Evolutionary conservation across 1,140 invertebrate genomes (phyloP).

Genomic region (Eulimnadia texana): DNA sequence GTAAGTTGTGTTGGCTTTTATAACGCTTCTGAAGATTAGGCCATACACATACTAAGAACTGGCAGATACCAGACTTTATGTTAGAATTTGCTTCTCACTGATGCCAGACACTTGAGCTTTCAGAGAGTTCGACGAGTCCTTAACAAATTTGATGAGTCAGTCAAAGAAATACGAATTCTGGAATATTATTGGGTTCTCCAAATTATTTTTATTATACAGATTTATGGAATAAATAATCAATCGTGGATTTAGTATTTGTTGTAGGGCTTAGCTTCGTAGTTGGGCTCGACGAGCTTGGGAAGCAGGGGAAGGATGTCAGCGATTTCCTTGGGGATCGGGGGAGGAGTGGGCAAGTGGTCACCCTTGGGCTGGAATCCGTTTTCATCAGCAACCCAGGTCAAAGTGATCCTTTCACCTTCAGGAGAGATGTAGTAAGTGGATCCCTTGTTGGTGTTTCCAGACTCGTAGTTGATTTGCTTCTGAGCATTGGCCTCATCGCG

Average conservation of each 20-base stretch:
- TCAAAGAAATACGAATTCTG: too few relatives aligned
- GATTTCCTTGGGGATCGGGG: slow-evolving; percentile 24
- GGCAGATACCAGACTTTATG: too few relatives aligned
- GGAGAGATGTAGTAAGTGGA: slow-evolving; percentile 36
- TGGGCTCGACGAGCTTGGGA: slow-evolving; percentile 5
- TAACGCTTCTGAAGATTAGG: too few relatives aligned
- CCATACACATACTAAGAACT: too few relatives aligned
- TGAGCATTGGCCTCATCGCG: slow-evolving; percentile 36
- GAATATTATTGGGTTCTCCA: too few relatives aligned
- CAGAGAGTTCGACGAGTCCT: too few relatives aligned
- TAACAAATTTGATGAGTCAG: too few relatives aligned
- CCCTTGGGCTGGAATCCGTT: slow-evolving; percentile 47
- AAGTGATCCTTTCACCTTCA: slow-evolving; percentile 23
- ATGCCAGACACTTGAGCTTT: too few relatives aligned
- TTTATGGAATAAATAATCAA: not conserved
- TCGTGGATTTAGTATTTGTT: not conserved
- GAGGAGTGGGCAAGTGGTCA: slow-evolving; percentile 49
- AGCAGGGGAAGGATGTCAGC: slow-evolving; percentile 8
- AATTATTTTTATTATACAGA: too few relatives aligned
- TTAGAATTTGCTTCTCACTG: too few relatives aligned
- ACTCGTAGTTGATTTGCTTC: slow-evolving; percentile 32
- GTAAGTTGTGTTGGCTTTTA: too few relatives aligned
- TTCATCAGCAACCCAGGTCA: slow-evolving; percentile 45
- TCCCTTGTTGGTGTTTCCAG: slow-evolving; percentile 41
- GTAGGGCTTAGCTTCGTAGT: not conserved